These are phyloP conservation scores for Anas bernieri DNA, from an alignment of 2,797 vertebrate species.

Conservation along the genomic window DNA sequence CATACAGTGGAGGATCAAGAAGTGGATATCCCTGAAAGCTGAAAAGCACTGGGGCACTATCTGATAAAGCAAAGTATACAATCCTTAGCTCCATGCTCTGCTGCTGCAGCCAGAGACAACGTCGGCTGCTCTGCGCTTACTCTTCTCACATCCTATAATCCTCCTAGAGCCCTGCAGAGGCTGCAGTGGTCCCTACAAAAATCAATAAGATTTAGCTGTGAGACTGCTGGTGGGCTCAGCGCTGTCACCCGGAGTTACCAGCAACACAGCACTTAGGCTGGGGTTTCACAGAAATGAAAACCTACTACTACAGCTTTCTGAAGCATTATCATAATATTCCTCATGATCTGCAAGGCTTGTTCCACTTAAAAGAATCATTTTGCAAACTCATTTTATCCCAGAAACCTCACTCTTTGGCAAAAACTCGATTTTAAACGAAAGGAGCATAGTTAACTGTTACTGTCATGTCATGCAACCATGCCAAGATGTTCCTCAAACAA, in stretches of 20 bases:
- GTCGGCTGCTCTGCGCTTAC: neutral
- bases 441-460: neutral
- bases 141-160: conserved; percentile 15
- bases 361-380: neutral
- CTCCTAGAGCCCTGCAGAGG: conserved; percentile 2
- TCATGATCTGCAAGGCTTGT: neutral
- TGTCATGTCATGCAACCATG: neutral
- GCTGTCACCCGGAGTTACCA: neutral
- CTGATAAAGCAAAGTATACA: conserved; percentile 12
- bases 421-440: neutral
- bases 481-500: neutral
- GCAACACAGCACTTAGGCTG: neutral
- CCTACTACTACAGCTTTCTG: neutral
- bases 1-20: neutral
- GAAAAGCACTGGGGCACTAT: neutral
- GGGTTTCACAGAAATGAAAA: neutral
- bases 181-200: conserved; percentile 5
- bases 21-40: neutral
- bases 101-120: neutral
- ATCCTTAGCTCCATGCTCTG: conserved; percentile 1
- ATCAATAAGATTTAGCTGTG: neutral
- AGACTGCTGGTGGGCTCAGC: neutral
- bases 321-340: neutral
- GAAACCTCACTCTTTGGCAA: neutral
- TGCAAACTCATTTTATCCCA: neutral